These are phyloP conservation scores for Subacronicta megacephala DNA, from an alignment of 2,888 invertebrate genomes.

Conservation along the genomic window DNA sequence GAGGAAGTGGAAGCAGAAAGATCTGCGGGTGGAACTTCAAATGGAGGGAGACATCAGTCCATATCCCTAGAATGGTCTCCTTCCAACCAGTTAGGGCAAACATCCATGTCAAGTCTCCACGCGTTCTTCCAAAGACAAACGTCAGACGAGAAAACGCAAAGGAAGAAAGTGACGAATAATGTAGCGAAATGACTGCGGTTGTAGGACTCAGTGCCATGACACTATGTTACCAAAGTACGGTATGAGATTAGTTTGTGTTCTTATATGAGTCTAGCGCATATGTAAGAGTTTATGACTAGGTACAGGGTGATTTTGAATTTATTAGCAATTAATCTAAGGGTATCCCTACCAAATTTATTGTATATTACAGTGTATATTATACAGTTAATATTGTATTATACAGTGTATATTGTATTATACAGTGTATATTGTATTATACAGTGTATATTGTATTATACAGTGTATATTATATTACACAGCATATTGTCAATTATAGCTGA, in stretches of 20 bases:
- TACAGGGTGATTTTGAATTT: too few relatives aligned
- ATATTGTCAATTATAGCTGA: too few relatives aligned
- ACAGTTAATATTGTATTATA: too few relatives aligned
- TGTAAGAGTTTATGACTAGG: conserved; percentile 9
- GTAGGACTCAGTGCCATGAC: conserved; percentile 81
- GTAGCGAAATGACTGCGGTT: conserved; percentile 51
- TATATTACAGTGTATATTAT: too few relatives aligned
- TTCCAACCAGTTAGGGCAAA: conserved; percentile 92
- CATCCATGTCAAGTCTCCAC: conserved; percentile 94
- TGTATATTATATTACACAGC: too few relatives aligned
- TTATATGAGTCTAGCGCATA: conserved; percentile 49
- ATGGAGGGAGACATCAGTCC: conserved; percentile 90
- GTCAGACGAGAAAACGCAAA: conserved; percentile 82
- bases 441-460: too few relatives aligned
- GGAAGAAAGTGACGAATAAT: conserved; percentile 74
- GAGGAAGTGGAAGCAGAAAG: conserved; percentile 83
- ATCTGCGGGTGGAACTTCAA: conserved; percentile 87
- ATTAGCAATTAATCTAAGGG: not conserved
- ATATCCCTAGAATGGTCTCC: conserved; percentile 94
- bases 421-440: too few relatives aligned
- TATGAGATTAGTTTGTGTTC: conserved; percentile 76
- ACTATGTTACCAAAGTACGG: conserved; percentile 84
- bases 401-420: too few relatives aligned
- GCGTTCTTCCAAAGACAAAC: conserved; percentile 93
- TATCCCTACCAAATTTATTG: too few relatives aligned